Evolutionary conservation across 2,888 invertebrate species (phyloP), one percentile per base, ranked within the genome.

Genomic region (Sepiola atlantica): DNA sequence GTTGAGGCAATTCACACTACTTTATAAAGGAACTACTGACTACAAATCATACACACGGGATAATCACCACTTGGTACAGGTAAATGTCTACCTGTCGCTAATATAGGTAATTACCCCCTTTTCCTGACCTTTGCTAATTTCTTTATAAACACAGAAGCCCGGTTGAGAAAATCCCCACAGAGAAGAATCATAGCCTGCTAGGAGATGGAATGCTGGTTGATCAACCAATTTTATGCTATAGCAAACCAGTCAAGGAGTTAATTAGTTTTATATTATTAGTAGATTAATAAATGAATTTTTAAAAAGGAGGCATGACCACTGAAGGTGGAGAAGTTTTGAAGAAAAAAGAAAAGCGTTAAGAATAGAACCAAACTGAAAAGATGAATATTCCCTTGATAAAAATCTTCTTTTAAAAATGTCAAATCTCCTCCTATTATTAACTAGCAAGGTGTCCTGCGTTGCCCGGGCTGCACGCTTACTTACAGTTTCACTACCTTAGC

Each of bases 101-200:
- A 61, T 61, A 24, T 28, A 4, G 14, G 28, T 3, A 14, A 28
- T 77, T 77, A 77, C n/a, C 12, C n/a, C n/a, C n/a, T 77, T 77
- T n/a, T n/a, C 77, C n/a, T 10, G 14, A 8, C 77, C 77, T n/a
- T n/a, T 24, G n/a, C 77, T 77, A 77, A 77, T 77, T 77, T 10
- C 28, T 77, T n/a, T n/a, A n/a, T 77, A 77, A 77, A 77, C n/a
- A 77, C 77, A 77, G 77, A 77, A n/a, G n/a, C n/a, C 77, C n/a
- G n/a, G 77, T 77, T n/a, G n/a, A 77, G 28, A 77, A 77, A 61
- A 61, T 14, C 14, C 61, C 61, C 77, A 77, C 77, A n/a, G 77
- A 77, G n/a, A n/a, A 16, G 77, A n/a, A 77, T 77, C 94, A 57
- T 45, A 32, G 90, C 61, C 61, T 57, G 57, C 94, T 35, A n/a